Evolutionary conservation across 2,888 invertebrate genomes (phyloP), one percentile per base, ranked within the genome.

Genomic region (Orthosia gracilis): DNA sequence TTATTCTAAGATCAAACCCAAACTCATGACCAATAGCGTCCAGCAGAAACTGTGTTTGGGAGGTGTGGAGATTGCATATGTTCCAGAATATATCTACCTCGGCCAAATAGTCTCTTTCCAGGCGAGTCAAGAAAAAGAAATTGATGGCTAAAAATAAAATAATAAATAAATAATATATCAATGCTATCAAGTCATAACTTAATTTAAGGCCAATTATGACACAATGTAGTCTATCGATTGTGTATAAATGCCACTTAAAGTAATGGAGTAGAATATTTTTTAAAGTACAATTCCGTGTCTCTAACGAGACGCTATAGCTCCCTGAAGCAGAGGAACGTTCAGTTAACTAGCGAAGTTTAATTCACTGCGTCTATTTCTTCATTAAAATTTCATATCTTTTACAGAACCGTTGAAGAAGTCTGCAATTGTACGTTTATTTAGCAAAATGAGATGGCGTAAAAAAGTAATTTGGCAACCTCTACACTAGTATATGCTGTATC

Each of bases 371-470:
- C 9, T 31, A 52, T 47, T 57, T 62, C n/a, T 31, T 76, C 40
- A 76, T 69, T 76, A 50, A 55, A 40, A 62, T 58, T 62, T 31
- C 13, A 59, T 21, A 31, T 1, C 21, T 69, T 55, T 64, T 65
- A 12, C n/a, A 45, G 4, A 50, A 45, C 13, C 23, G 31, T 45
- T 26, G 18, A n/a, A 11, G 13, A 23, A 52, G 47, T 15, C 58
- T n/a, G 45, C 9, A 23, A 23, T 2, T 23, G 45, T 45, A 47
- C 21, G 17, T 31, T 55, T 45, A n/a, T 76, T 76, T 62, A 26
- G 9, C 15, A 7, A 50, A 50, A 59, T 40, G 23, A 49, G n/a
- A 61, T 59, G 31, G 21, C 3, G 9, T 47, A 47, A 31, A 13
- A 63, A 23, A 23, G 13, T 0, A 59, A 47, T 31, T 23, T 15